Evolutionary conservation across 2,797 vertebrate species (phyloP).

Genomic region (Lutjanus argentimaculatus): DNA sequence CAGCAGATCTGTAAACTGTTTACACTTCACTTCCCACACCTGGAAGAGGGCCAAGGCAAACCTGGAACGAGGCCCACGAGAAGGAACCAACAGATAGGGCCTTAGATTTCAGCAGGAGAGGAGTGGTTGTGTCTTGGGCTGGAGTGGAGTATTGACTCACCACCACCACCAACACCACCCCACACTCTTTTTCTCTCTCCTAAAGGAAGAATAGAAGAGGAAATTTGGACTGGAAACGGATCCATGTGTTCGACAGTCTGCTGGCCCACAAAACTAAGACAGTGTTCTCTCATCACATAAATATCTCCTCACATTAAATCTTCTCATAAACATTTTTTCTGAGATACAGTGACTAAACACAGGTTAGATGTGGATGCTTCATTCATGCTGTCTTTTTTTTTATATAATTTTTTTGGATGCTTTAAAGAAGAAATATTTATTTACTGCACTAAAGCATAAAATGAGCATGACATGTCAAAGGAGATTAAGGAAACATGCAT

Average conservation of each 20-base stretch:
- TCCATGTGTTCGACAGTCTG: constrained; percentile 56
- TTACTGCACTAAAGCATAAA: too few relatives aligned
- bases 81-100: constrained; percentile 69
- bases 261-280: constrained; percentile 45
- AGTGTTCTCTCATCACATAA: constrained; percentile 36
- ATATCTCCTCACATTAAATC: constrained; percentile 36
- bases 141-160: constrained; percentile 70
- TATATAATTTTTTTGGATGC: background rate
- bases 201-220: constrained; percentile 48
- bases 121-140: constrained; percentile 85
- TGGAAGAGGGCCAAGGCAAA: constrained; percentile 83
- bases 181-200: constrained; percentile 42
- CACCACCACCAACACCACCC: constrained; percentile 34
- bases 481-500: too few relatives aligned
- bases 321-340: constrained; percentile 14
- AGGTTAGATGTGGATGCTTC: background rate
- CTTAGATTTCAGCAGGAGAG: constrained; percentile 69
- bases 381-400: constrained; percentile 10
- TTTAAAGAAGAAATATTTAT: background rate
- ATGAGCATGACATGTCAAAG: too few relatives aligned
- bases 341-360: constrained; percentile 33
- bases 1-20: constrained; percentile 83
- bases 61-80: constrained; percentile 86
- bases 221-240: constrained; percentile 61
- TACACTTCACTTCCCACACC: constrained; percentile 82